phyloP scores from a whole-genome alignment of 2,113 vertebrate species.

The Podilymbus podiceps region DNA sequence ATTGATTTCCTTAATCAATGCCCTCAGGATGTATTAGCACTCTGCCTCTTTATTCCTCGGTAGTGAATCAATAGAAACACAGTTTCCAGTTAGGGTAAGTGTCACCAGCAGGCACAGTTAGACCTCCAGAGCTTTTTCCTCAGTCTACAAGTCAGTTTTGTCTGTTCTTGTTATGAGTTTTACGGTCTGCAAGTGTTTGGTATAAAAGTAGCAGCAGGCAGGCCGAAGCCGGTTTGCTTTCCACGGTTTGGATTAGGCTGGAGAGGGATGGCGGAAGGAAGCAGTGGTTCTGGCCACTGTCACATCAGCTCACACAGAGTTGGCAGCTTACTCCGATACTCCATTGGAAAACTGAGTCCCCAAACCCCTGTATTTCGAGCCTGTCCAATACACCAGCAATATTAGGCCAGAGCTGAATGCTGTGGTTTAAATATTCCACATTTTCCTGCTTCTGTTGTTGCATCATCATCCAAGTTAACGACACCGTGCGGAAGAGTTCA shows the following conservation, averaged over 20 bases:
- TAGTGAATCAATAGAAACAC: slow-evolving; percentile 2
- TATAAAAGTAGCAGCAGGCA: neutral
- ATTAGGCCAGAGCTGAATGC: neutral
- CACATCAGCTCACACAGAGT: neutral
- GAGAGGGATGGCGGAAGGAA: neutral
- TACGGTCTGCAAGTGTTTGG: neutral
- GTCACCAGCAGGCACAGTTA: slow-evolving; percentile 12
- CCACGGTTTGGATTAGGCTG: neutral
- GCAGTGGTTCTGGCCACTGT: neutral
- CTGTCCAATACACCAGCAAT: neutral
- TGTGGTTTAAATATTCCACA: neutral
- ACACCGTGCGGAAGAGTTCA: neutral
- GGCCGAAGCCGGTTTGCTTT: neutral
- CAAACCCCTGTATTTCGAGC: neutral
- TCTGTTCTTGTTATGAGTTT: neutral
- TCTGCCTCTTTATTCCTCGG: neutral
- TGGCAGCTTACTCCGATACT: neutral
- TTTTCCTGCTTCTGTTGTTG: neutral
- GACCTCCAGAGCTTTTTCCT: neutral
- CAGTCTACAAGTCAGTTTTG: neutral
- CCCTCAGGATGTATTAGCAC: slow-evolving; percentile 6
- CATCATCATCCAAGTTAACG: neutral
- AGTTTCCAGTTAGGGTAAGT: slow-evolving; percentile 41
- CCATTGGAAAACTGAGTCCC: neutral
- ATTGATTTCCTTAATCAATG: slow-evolving; percentile 25